A percentile compares a stretch with the other conserved stretches of the same genome.
Evolutionary conservation across 2,797 vertebrate species (phyloP).

Genomic region (Siniperca obscura): DNA sequence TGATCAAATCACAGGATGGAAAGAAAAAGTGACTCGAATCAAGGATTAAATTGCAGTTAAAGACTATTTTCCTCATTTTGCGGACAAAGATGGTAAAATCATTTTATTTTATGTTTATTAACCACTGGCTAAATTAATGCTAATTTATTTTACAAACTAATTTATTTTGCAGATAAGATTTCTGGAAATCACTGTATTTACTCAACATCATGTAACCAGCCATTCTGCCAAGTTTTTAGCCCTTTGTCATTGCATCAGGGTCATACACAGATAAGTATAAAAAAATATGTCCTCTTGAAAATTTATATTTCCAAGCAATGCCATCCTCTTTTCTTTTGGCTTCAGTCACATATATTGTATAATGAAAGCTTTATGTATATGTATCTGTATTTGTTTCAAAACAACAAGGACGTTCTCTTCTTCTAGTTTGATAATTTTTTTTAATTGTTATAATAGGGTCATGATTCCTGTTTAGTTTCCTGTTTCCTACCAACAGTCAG

Average conservation of each 20-base stretch:
- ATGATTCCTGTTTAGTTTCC: not conserved
- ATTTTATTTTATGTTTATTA: not conserved
- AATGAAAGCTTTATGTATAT: not conserved
- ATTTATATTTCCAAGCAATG: not conserved
- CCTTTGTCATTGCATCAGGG: not conserved
- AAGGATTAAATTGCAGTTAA: not conserved
- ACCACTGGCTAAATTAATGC: not conserved
- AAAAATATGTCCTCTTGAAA: not conserved
- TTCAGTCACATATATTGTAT: not conserved
- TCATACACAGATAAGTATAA: not conserved
- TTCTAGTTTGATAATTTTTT: not conserved
- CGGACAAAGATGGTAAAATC: not conserved
- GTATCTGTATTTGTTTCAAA: not conserved
- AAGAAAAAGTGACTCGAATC: too few species aligned
- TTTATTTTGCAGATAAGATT: not conserved
- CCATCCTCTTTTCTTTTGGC: not conserved
- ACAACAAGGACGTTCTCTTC: not conserved
- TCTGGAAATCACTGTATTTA: not conserved
- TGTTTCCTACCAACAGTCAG: not conserved
- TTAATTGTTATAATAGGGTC: not conserved
- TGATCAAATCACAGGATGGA: not conserved
- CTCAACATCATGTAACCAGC: not conserved
- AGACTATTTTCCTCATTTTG: not conserved
- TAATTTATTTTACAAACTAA: not conserved
- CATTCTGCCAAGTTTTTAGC: not conserved